Evolutionary conservation across 2,113 vertebrate genomes (phyloP), one percentile per base, ranked within the genome.

Genomic region (Peromyscus polionotus): DNA sequence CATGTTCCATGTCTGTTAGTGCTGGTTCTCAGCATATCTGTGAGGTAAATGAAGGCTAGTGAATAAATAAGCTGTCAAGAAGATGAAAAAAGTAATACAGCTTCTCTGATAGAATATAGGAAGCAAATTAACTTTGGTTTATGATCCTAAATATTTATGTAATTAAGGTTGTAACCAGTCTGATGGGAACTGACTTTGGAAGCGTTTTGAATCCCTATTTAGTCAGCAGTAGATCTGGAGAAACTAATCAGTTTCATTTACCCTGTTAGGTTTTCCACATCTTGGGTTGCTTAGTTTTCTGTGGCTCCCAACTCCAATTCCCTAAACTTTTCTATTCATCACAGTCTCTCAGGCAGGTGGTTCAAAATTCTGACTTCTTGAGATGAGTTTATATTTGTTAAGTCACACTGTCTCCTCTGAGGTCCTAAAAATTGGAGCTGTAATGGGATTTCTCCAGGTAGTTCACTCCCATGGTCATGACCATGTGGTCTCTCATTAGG

Each of bases 111-210:
- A 81, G 63, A 16, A 65, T 92, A 61, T 51, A 83, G 79, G 76
- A 93, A 92, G 54, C 45, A 90, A 80, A 42, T 88, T 88, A 80
- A 33, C 22, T 91, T 94, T 85, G 48, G 45, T 36, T 84, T 84
- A 33, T 79, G 68, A 68, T 80, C 42, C 59, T 93, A 76, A 75
- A 72, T 80, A 72, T 70, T 16, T 68, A 72, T 54, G 76, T 54
- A 90, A 79, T 77, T 86, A 48, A 70, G 54, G 45, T 51, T 77
- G 20, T 67, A 48, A 42, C 54, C 63, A 63, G 51, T 95, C 13
- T 13, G 1, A 61, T 39, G 28, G 36, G 12, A 59, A 31, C 42
- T 93, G 75, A 31, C 33, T 94, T 95, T 84, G 48, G 75, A 89
- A 75, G 31, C 2, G 22, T 90, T 96, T 65, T n/a, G 13, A 31